A percentile compares a stretch with the other conserved stretches of the same genome.
phyloP scores from a whole-genome alignment of 2,797 vertebrate genomes.

The Chaetodon trifasciatus region DNA sequence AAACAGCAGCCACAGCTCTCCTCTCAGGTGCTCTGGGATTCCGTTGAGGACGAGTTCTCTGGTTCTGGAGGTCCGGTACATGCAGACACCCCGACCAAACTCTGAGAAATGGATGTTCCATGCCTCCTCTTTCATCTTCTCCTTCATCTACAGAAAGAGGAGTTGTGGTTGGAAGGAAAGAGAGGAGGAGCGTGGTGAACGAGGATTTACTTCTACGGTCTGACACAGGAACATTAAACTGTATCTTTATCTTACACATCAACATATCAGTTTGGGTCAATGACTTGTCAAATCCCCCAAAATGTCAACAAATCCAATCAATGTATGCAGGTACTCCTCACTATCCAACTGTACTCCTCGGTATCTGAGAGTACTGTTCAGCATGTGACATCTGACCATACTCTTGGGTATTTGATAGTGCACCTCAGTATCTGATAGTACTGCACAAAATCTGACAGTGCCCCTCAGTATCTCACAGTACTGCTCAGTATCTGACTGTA shows the following conservation, averaged over 20 bases:
- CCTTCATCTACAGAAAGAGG: slow-evolving; percentile 88
- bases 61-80: slow-evolving; percentile 95
- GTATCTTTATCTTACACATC: not conserved
- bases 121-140: slow-evolving; percentile 97
- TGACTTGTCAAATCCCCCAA: not conserved
- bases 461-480: not conserved
- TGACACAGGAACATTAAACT: not conserved
- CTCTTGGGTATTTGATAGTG: too few species aligned
- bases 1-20: slow-evolving; percentile 97
- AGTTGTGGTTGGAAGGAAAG: not conserved
- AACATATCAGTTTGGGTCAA: not conserved
- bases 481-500: not conserved
- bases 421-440: not conserved
- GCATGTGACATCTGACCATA: not conserved
- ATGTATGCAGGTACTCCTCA: not conserved
- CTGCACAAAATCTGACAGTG: too few species aligned
- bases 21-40: slow-evolving; percentile 93
- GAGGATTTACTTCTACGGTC: not conserved
- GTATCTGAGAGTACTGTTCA: too few species aligned
- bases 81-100: slow-evolving; percentile 95
- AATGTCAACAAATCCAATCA: not conserved
- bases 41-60: slow-evolving; percentile 94
- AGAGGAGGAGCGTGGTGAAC: too few species aligned
- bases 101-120: slow-evolving; percentile 99
- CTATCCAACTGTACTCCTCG: not conserved